Base-by-base conservation (phyloP, 2,113 vertebrate species). In the Tyto alba region DNA sequence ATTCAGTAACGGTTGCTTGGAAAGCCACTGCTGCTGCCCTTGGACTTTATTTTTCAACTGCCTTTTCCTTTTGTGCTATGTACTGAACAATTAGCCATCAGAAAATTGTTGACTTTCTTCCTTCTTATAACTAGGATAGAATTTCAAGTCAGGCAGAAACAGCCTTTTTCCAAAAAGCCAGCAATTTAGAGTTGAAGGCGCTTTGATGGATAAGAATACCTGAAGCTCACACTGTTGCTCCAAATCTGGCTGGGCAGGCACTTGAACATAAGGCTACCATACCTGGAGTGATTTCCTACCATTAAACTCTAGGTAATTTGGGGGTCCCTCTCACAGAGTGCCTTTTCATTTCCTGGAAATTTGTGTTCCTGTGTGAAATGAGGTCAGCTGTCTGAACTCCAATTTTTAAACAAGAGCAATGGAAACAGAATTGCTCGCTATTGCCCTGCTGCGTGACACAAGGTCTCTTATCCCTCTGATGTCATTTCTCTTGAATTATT, bases 181-280 rank as follows among this genome's bases (percentile, higher is more conserved):
- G 26, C 21, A 21, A 9, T 12, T 27, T 0, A 0, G 11, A 2
- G 48, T 6, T 38, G 17, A 7, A 47, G 34, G 77, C 0, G 2
- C 29, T 63, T 0, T 48, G 48, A 7, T 27, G 78, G 69, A 3
- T 36, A 34, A 85, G 41, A 19, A 36, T 0, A 6, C 2, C 40
- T n/a, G 25, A 5, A 19, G 48, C 6, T 66, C 43, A 9, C 16
- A 8, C 14, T 62, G 72, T 17, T 15, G 34, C 63, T 73, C 48
- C 62, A 27, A 2, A 13, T 5, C 67, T 8, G 71, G 34, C 55
- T 36, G 47, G 56, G 56, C 55, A 38, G 68, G 34, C 41, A 16
- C 52, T 16, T 17, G 30, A 27, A 10, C 38, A 1, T 1, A 2
- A 56, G 43, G 57, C 62, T 25, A 1, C 79, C 16, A 12, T 2